phyloP scores from a whole-genome alignment of 2,797 vertebrate species.

The Oreochromis grahami region DNA sequence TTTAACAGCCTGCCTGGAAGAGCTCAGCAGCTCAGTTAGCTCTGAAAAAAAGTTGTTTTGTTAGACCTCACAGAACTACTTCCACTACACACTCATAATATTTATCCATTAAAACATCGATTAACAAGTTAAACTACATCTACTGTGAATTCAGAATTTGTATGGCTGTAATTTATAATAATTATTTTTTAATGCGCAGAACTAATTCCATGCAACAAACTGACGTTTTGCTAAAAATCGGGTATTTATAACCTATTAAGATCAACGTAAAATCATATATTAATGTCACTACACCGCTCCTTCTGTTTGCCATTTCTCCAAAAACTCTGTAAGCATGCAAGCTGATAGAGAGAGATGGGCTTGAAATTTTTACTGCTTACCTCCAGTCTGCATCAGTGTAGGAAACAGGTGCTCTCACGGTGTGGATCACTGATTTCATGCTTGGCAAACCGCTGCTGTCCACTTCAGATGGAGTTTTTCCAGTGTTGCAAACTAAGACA shows the following conservation, averaged over 20 bases:
- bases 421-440: slow-evolving; percentile 36
- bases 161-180: background rate
- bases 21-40: background rate
- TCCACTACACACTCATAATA: background rate
- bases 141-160: background rate
- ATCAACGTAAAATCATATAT: background rate
- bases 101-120: background rate
- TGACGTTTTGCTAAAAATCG: background rate
- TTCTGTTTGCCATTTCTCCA: background rate
- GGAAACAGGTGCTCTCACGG: slow-evolving; percentile 58
- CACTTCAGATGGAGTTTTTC: background rate
- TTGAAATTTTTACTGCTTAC: slow-evolving; percentile 33
- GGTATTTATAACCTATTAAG: background rate
- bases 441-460: slow-evolving; percentile 22
- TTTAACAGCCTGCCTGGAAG: slow-evolving; percentile 18
- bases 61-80: slow-evolving; percentile 16
- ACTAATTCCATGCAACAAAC: background rate
- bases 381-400: slow-evolving; percentile 30
- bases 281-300: background rate
- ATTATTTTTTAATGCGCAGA: slow-evolving; percentile 3
- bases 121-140: background rate
- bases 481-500: background rate
- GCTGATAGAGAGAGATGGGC: slow-evolving; percentile 16
- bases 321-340: background rate
- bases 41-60: background rate